Evolutionary conservation across 1,140 invertebrate genomes (phyloP), one percentile per base, ranked within the genome.

Genomic region (Bilobella aurantiaca): DNA sequence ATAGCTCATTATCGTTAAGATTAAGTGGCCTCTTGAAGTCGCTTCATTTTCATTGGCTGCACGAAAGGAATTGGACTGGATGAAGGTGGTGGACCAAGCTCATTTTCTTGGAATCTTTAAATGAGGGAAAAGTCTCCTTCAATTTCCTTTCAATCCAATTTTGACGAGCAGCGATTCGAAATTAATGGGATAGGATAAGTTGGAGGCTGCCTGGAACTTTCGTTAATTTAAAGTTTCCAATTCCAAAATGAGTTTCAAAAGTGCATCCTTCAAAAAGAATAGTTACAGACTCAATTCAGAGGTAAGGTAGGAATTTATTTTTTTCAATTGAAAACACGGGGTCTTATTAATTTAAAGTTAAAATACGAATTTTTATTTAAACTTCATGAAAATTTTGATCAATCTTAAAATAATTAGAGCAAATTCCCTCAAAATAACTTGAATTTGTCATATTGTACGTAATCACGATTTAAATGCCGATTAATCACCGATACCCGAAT

Each of bases 1-100:
- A 53, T 53, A 53, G 12, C 49, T 53, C 49, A 53, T 53, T 53
- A 53, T 53, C 49, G 21, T 53, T 53, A 53, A 53, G 49, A 12
- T 53, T 53, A 53, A 53, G 49, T 53, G 23, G 8, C 49, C 37
- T n/a, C 8, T 42, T 42, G 37, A 42, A 42, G n/a, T n/a, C n/a
- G n/a, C 37, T 42, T 42, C n/a, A 42, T 42, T 12, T 42, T n/a
- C n/a, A 8, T 53, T 12, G 23, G 49, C 12, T 12, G 49, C 25
- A 23, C 3, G 49, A 53, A 23, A 23, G 21, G 49, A 23, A 53
- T 23, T 53, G 21, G 12, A 16, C 49, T 53, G 49, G 21, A 14
- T 53, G 49, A 23, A 53, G 14, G 14, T 53, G 49, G 21, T 18
- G 14, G 14, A 5, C 21, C 49, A 16, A 23, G 3, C 14, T 23